Conservation (phyloP, 2,113 vertebrate genomes). For the Tragelaphus strepsiceros region DNA sequence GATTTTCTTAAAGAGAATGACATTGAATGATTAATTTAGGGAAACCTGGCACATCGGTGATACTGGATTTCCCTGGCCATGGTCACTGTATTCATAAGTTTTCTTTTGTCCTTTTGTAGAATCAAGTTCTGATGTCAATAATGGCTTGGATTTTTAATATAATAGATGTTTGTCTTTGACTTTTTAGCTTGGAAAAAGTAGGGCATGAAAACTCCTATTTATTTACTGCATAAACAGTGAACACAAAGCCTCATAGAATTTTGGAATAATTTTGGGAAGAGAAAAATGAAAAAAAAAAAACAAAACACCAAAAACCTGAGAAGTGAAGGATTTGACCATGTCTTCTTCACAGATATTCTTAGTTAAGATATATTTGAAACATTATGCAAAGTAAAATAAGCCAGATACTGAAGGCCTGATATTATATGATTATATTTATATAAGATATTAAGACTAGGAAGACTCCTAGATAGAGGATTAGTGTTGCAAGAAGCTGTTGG, state of each 20-base stretch:
- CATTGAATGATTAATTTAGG: not conserved
- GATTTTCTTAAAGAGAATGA: not conserved
- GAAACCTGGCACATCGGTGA: not conserved
- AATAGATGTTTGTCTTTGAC: not conserved
- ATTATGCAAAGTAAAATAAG: not conserved
- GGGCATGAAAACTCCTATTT: not conserved
- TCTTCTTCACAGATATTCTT: not conserved
- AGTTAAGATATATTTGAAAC: not conserved
- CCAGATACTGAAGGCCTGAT: not conserved
- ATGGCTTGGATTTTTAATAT: not conserved
- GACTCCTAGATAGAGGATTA: not conserved
- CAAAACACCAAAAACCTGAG: not conserved
- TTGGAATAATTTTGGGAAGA: not conserved
- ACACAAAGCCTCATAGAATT: not conserved
- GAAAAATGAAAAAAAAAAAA: not conserved
- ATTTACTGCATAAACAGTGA: not conserved
- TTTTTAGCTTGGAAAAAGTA: not conserved
- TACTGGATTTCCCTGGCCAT: not conserved
- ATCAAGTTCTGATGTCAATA: not conserved
- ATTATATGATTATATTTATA: not conserved
- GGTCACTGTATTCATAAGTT: not conserved
- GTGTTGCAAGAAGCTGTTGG: not conserved
- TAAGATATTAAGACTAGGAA: not conserved
- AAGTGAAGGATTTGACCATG: not conserved
- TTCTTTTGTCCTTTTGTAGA: not conserved